Evolutionary conservation across 1,140 invertebrate species (phyloP), one percentile per base, ranked within the genome.

Genomic region (Drosophila kepulauana): DNA sequence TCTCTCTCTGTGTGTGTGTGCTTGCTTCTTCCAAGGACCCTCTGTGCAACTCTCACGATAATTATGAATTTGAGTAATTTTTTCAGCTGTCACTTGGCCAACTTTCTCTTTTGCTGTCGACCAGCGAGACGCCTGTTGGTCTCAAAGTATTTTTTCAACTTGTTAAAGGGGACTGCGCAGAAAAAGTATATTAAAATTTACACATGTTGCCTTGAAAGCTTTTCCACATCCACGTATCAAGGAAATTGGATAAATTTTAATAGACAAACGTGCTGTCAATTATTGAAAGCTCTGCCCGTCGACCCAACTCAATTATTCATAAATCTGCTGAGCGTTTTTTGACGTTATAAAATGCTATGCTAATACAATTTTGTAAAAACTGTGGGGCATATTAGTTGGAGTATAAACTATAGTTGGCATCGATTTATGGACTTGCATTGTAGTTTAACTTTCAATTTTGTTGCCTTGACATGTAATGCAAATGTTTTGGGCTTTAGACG

Each of bases 31-130:
- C 41, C 52, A 46, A 75, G 56, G 74, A 68, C 71, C 54, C 33
- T 54, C 46, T 46, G 52, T 25, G 51, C 45, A 25, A 43, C 77
- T 70, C 78, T 75, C 59, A 77, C 67, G 67, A 81, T 81, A 81
- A 81, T 81, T 81, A 81, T 77, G 74, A 81, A 77, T 77, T 81
- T 79, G 56, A 69, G 49, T 49, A 66, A 66, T 80, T 76, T 59
- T 67, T 63, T 58, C 73, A 81, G 73, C 74, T 81, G 74, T 81
- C 78, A 63, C 46, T 25, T 72, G 61, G 67, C 48, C 62, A 78
- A 78, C 63, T 73, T 79, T 43, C 33, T 16, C n/a, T 13, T 28
- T 20, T 2, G 48, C 15, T 15, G 41, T n/a, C n/a, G 35, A 25
- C 20, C 20, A 25, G 49, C 49, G 3, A 5, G 11, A 15, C 25